phyloP scores from a whole-genome alignment of 2,113 vertebrate genomes.

The Ifrita kowaldi region DNA sequence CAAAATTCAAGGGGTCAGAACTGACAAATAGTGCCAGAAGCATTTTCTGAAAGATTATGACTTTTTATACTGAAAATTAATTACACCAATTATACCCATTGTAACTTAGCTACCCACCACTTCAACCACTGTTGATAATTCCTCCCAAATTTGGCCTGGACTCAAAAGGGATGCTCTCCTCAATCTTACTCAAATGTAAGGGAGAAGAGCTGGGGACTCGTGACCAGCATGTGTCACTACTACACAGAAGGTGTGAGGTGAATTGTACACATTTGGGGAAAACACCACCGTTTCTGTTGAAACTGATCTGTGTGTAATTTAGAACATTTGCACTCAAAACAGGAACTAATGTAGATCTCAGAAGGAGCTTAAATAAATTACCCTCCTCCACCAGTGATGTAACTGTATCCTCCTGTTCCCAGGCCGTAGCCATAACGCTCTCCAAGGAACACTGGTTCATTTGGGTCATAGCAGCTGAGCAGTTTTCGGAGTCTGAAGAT shows the following conservation, averaged over 20 bases:
- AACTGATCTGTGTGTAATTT: neutral
- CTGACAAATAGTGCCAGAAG: neutral
- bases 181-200: neutral
- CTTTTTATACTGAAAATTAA: neutral
- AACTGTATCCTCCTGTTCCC: constrained; percentile 93
- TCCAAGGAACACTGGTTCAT: constrained; percentile 85
- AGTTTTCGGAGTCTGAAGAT: constrained; percentile 84
- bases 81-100: neutral
- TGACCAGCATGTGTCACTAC: neutral
- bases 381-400: constrained; percentile 96
- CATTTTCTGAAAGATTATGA: neutral
- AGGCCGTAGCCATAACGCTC: constrained; percentile 93
- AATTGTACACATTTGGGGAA: neutral
- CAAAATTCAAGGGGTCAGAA: neutral
- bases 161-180: neutral
- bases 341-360: neutral
- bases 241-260: neutral
- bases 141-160: neutral
- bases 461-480: constrained; percentile 89
- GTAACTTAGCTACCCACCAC: neutral
- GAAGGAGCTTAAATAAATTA: constrained; percentile 60
- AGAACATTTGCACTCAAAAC: neutral
- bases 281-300: neutral
- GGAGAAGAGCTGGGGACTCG: neutral
- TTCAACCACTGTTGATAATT: neutral